Base-by-base conservation (phyloP, 2,113 vertebrate species). In the Promerops cafer region DNA sequence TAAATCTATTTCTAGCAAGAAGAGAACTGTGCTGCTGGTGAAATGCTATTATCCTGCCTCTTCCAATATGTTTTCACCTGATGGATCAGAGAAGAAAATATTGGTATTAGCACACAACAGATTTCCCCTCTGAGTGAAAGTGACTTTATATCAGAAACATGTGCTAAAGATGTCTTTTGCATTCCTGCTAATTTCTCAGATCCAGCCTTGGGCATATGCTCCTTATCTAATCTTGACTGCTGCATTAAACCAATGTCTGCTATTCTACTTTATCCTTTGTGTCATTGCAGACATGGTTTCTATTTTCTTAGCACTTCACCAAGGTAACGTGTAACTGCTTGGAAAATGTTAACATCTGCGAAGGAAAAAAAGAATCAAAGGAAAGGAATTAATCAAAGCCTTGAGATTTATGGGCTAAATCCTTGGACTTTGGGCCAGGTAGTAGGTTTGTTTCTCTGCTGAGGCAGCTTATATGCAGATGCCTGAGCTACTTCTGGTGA, bases 241-340 rank as follows among this genome's bases (percentile, higher is more conserved):
- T 72, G 27, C 63, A 50, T 27, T 63, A 53, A 81, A 21, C 69
- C 53, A 40, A 21, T 35, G 72, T 77, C 91, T 83, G 83, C 54
- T 77, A 20, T 45, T 95, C 45, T 31, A 35, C 49, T 56, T 89
- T 78, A 72, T 71, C 79, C 84, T 90, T 53, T 47, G 39, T 63
- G 53, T 90, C 82, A 93, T 70, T 94, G 90, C 86, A 94, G 96
- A 93, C 74, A 61, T 59, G 83, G 69, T 89, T 96, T 93, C 93
- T 93, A 52, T 96, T 96, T 97, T 96, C 90, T 84, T 94, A 91
- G 92, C 92, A 76, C 77, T 93, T 95, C 95, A 95, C 93, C 83
- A 93, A 92, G 77, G 90, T 89, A 96, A 89, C 85, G 14, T 42
- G 42, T 45, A 96, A 92, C 83, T 84, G 54, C 80, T 95, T 63